Conservation (phyloP, 2,113 vertebrate species). For the Poeciliopsis turrubarensis region DNA sequence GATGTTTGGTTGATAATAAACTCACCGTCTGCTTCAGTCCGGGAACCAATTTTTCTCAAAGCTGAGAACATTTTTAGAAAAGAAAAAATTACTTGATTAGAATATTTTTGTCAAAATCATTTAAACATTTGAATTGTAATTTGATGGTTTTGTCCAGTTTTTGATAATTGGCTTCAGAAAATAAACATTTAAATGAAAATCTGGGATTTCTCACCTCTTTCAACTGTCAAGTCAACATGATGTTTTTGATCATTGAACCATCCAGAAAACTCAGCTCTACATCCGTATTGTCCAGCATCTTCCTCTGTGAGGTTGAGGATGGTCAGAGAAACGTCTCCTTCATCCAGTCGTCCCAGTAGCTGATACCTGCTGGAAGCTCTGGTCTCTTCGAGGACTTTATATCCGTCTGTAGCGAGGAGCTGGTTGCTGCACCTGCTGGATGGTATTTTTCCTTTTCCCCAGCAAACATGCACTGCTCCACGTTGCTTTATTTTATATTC, state of each 20-base stretch:
- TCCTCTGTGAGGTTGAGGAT: background rate
- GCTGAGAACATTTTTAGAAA: no score
- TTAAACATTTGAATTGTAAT: no score
- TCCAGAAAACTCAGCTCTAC: background rate
- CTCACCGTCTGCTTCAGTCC: no score
- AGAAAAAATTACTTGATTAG: no score
- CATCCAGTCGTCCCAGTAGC: conserved; percentile 35
- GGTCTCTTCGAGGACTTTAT: fast-evolving
- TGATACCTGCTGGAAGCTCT: conserved; percentile 16
- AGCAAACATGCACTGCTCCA: fast-evolving
- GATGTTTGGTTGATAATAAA: no score
- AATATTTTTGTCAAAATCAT: no score
- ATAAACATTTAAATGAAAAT: no score
- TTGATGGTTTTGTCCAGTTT: no score
- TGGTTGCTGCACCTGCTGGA: fast-evolving
- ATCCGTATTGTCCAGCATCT: conserved; percentile 45
- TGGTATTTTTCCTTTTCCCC: conserved; percentile 2
- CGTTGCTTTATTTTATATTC: fast-evolving
- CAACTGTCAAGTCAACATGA: fast-evolving
- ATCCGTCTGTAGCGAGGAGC: conserved; percentile 1
- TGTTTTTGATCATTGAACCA: conserved; percentile 19
- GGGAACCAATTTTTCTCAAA: no score
- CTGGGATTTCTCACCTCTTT: conserved; percentile 29
- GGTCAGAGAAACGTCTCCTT: conserved; percentile 51
- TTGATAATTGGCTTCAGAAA: no score